Percentiles rank a stretch among this genome's conserved stretches.
phyloP scores from a whole-genome alignment of 2,113 vertebrate species.

The Podarcis raffonei region DNA sequence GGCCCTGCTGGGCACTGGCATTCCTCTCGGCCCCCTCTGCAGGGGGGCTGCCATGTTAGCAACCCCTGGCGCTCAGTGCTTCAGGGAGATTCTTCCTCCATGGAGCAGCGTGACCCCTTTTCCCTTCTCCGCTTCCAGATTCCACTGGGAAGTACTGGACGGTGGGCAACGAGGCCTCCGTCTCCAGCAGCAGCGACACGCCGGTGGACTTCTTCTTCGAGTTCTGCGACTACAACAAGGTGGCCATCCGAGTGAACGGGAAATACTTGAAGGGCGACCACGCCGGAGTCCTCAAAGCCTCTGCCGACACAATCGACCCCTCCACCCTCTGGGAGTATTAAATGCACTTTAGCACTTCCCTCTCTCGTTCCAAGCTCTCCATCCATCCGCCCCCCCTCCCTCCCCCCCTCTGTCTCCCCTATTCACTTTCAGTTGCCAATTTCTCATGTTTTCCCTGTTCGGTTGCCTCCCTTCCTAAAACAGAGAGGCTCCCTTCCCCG shows the following conservation, averaged over 20 bases:
- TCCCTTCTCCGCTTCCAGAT: slow-evolving; percentile 74
- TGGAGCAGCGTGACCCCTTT: background rate
- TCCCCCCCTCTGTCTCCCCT: background rate
- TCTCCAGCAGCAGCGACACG: slow-evolving; percentile 93
- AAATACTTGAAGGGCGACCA: slow-evolving; percentile 97
- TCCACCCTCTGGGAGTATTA: slow-evolving; percentile 98
- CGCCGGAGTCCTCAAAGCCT: slow-evolving; percentile 95
- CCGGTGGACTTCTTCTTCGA: slow-evolving; percentile 96
- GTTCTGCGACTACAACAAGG: slow-evolving; percentile 98
- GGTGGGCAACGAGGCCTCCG: slow-evolving; percentile 88
- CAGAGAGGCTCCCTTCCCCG: slow-evolving; percentile 46
- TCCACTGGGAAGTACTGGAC: slow-evolving; percentile 98
- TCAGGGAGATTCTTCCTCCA: no score
- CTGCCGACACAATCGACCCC: slow-evolving; percentile 86
- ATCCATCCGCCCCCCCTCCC: background rate
- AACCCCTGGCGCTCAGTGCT: background rate
- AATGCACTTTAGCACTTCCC: slow-evolving; percentile 70
- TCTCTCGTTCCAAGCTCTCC: background rate
- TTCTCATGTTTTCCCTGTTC: background rate
- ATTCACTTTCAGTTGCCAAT: background rate
- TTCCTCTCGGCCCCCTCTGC: no score
- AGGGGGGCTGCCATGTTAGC: no score
- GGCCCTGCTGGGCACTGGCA: no score
- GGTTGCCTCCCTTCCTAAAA: slow-evolving; percentile 36
- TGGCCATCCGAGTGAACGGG: slow-evolving; percentile 90